A percentile compares a stretch with the other conserved stretches of the same genome.
Conservation (phyloP, 1,140 invertebrate species). For the Dendroctonus valens region DNA sequence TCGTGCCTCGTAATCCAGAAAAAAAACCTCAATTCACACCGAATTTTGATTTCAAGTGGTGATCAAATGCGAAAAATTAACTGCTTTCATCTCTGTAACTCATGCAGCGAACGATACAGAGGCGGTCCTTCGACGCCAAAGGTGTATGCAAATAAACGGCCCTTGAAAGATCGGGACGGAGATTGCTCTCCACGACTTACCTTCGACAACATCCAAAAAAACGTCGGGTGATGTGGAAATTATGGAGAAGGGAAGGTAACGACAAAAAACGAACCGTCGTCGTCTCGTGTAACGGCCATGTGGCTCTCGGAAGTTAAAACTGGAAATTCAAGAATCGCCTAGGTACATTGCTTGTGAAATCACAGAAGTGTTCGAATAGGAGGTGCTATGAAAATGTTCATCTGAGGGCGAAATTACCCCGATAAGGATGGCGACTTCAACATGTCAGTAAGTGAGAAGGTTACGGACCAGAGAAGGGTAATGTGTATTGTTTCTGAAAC, state of each 20-base stretch:
- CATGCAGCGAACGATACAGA: too few relatives aligned
- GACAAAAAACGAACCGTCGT: constrained; percentile 70
- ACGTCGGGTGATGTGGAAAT: constrained; percentile 91
- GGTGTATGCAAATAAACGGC: too few relatives aligned
- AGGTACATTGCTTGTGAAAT: constrained; percentile 3
- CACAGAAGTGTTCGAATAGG: too few relatives aligned
- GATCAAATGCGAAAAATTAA: too few relatives aligned
- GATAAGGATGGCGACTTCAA: constrained; percentile 41
- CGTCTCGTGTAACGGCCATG: constrained; percentile 34
- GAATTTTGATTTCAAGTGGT: too few relatives aligned
- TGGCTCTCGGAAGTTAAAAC: constrained; percentile 36
- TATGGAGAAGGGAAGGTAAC: constrained; percentile 80
- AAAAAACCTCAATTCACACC: too few relatives aligned
- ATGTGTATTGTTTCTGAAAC: constrained; percentile 89
- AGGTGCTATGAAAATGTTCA: too few relatives aligned
- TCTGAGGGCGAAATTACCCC: constrained; percentile 30
- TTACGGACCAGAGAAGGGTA: constrained; percentile 81
- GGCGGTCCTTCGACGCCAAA: too few relatives aligned
- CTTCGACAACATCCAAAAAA: constrained; percentile 99
- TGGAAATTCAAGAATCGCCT: constrained; percentile 31
- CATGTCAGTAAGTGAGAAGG: constrained; percentile 41
- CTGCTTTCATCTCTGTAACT: too few relatives aligned
- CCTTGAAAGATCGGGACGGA: too few relatives aligned
- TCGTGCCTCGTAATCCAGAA: too few relatives aligned
- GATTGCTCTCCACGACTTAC: constrained; percentile 56